Base-by-base conservation (phyloP, 2,888 invertebrate genomes). In the Lochmaea capreae region DNA sequence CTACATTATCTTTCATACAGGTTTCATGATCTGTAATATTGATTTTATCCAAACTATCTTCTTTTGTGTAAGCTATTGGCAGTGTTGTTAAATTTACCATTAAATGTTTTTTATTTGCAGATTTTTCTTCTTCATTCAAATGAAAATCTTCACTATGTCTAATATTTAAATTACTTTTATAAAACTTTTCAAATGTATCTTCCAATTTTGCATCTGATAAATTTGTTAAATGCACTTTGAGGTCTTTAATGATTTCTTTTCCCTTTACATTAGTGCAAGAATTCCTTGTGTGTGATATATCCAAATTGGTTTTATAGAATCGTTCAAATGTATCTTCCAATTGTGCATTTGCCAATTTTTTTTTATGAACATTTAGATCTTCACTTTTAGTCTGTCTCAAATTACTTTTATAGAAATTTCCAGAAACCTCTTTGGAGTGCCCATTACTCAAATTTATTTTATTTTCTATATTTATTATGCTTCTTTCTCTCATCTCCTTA, bases 161-260 rank as follows among this genome's bases (percentile, higher is more conserved):
- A 18, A 54, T 54, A 18, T 16, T 54, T 16, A 54, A 16, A 54
- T 54, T 18, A 54, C 18, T 54, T 54, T 18, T 18, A 54, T 42
- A 63, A 43, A 63, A 63, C n/a, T 8, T 18, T 63, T 63, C 62
- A 18, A 63, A 39, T 5, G n/a, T 43, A 16, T 63, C 42, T 63
- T 63, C 62, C 8, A 16, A 18, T 43, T 63, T n/a, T 63, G 16
- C 9, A 8, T 18, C 3, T 1, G 16, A 10, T 33, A 39, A 39
- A 33, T 61, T 61, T 39, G 33, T 61, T 39, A 61, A 26, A 33
- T 33, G 12, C n/a, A n/a, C n/a, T 39, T n/a, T 33, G 39, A 61
- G 33, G 9, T 61, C 39, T n/a, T 61, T 61, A 61, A 14, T 16
- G 9, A 6, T 2, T 5, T 61, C 16, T 39, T n/a, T 33, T 18